phyloP scores from a whole-genome alignment of 2,888 invertebrate genomes.

The Macropis europaea region DNA sequence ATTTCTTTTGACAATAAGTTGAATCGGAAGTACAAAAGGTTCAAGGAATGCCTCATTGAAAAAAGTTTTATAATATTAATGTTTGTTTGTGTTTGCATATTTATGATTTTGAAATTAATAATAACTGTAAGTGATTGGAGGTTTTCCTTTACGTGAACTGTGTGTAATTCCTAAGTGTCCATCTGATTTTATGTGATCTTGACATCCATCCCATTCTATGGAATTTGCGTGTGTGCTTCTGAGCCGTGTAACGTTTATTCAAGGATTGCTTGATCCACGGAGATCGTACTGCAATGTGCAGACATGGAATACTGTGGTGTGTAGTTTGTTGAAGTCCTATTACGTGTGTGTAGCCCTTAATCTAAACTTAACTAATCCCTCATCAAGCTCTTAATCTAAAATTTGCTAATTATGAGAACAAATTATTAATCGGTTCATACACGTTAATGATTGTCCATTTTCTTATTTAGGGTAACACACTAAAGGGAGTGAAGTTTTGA shows the following conservation, averaged over 20 bases:
- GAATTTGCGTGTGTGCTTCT: neutral
- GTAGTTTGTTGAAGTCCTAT: neutral
- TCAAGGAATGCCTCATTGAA: too few species aligned
- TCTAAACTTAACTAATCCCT: conserved; percentile 3
- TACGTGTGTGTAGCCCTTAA: neutral
- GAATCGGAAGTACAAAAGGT: too few species aligned
- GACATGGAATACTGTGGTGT: neutral
- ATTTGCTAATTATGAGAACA: neutral
- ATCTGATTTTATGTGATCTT: neutral
- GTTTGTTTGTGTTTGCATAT: too few species aligned
- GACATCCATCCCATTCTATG: neutral
- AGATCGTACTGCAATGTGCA: neutral
- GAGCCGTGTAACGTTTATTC: neutral
- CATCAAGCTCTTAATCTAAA: neutral
- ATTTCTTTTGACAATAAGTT: too few species aligned
- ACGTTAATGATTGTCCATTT: too few species aligned
- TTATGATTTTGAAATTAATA: too few species aligned
- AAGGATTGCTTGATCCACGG: neutral
- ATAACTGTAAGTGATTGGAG: too few species aligned
- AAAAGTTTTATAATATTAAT: too few species aligned
- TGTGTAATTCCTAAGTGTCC: neutral
- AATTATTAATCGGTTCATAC: too few species aligned
- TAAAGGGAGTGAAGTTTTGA: too few species aligned
- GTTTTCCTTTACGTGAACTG: too few species aligned
- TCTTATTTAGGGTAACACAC: too few species aligned